Conservation (phyloP, 2,113 vertebrate genomes). For the Pangasianodon hypophthalmus region DNA sequence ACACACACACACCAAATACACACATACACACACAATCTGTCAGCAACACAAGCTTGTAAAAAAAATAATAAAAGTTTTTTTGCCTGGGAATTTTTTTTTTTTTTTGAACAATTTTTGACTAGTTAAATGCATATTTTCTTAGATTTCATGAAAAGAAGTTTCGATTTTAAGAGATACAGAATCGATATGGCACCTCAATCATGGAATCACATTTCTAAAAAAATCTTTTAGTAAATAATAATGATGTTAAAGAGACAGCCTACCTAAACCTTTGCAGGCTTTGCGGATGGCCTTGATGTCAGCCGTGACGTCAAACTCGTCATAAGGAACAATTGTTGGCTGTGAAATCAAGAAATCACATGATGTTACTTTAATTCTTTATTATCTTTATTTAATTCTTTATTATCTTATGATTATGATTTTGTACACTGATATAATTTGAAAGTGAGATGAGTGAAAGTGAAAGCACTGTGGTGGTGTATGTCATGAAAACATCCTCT, state of each 20-base stretch:
- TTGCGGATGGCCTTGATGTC: slow-evolving; percentile 81
- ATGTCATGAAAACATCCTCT: not conserved
- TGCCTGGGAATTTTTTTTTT: no score
- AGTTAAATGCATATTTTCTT: not conserved
- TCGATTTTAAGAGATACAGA: not conserved
- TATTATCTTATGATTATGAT: not conserved
- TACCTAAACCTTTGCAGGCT: slow-evolving; percentile 80
- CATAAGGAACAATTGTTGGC: slow-evolving; percentile 74
- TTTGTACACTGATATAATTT: not conserved
- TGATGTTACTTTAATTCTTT: not conserved
- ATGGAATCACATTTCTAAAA: not conserved
- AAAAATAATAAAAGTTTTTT: not conserved
- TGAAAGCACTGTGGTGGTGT: not conserved
- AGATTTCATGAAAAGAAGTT: not conserved
- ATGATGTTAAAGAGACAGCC: slow-evolving; percentile 32
- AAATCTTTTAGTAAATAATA: not conserved
- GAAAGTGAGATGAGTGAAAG: not conserved
- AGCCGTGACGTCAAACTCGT: slow-evolving; percentile 74
- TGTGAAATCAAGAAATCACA: slow-evolving; percentile 48
- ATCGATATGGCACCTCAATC: not conserved
- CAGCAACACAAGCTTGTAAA: not conserved
- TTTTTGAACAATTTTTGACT: not conserved
- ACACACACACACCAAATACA: not conserved
- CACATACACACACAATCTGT: not conserved
- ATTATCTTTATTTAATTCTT: not conserved